A percentile compares a stretch with the other conserved stretches of the same genome.
phyloP scores from a whole-genome alignment of 1,140 invertebrate species.

The Sinella curviseta region DNA sequence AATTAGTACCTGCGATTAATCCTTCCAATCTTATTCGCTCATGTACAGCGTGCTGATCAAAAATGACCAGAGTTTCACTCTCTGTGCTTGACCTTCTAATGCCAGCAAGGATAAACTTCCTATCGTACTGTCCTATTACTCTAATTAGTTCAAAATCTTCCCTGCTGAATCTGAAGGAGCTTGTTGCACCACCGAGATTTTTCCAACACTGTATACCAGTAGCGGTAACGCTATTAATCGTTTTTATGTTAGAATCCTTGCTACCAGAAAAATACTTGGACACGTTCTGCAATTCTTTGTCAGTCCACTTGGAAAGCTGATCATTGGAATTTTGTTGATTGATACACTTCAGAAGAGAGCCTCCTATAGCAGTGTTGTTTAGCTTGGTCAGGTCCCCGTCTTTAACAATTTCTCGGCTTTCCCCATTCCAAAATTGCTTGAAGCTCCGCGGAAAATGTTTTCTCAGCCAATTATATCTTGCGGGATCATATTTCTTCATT shows the following conservation, averaged over 20 bases:
- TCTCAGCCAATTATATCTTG: neutral
- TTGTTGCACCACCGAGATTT: neutral
- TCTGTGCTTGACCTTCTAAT: constrained; percentile 45
- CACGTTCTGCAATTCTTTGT: neutral
- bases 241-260: neutral
- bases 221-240: neutral
- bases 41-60: constrained; percentile 77
- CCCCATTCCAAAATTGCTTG: neutral
- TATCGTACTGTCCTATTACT: constrained; percentile 68
- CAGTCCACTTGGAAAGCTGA: neutral
- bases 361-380: neutral
- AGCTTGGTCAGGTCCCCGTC: neutral
- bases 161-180: constrained; percentile 32
- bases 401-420: neutral
- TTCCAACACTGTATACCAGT: neutral
- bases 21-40: constrained; percentile 69
- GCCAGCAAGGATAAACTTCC: constrained; percentile 66
- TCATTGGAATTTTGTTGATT: neutral
- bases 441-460: constrained; percentile 7
- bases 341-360: neutral
- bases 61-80: constrained; percentile 60
- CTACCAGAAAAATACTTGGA: neutral
- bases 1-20: constrained; percentile 56
- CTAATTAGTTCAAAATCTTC: constrained; percentile 45
- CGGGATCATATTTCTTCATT: neutral